Evolutionary conservation across 2,888 invertebrate species (phyloP), one percentile per base, ranked within the genome.

Genomic region (Fissipunctia ypsillon): DNA sequence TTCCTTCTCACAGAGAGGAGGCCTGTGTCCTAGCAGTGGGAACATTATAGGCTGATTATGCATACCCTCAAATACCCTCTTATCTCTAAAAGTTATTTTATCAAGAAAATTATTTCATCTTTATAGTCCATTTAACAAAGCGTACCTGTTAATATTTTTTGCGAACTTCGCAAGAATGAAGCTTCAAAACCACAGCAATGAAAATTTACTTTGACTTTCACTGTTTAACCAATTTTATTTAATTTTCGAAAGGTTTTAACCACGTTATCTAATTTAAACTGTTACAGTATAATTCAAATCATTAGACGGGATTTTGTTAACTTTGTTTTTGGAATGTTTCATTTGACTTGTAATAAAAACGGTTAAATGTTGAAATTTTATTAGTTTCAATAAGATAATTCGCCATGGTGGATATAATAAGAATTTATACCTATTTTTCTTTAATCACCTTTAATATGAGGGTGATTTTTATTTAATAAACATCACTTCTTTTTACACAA

Each of bases 231-330:
- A 75, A 71, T 78, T 78, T 75, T 83, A 83, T 83, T 85, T 83
- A 83, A 84, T 84, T 84, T 81, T 66, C 64, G 12, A 76, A 84
- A 83, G n/a, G 76, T 77, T 84, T 61, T 71, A 77, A 79, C 81
- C 67, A 67, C 77, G 81, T 78, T 79, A 76, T 79, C 72, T 74
- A 60, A 81, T 66, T 79, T 64, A 77, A 79, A 74, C 60, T 67
- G 73, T 71, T 77, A 79, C 71, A 22, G 76, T 67, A 65, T 72
- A 69, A 84, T 84, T 83, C 73, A 79, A 79, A 81, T 74, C 73
- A 84, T 85, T 76, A 73, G 75, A 76, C 66, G 41, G 59, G 59
- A 72, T 78, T 78, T 75, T 48, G 65, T 75, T 69, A 77, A 85
- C 65, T 81, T 85, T 73, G 69, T 73, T 81, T 71, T 61, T 16